These are phyloP conservation scores for Notechis scutatus DNA, from an alignment of 2,113 vertebrate genomes.

Conservation along the genomic window DNA sequence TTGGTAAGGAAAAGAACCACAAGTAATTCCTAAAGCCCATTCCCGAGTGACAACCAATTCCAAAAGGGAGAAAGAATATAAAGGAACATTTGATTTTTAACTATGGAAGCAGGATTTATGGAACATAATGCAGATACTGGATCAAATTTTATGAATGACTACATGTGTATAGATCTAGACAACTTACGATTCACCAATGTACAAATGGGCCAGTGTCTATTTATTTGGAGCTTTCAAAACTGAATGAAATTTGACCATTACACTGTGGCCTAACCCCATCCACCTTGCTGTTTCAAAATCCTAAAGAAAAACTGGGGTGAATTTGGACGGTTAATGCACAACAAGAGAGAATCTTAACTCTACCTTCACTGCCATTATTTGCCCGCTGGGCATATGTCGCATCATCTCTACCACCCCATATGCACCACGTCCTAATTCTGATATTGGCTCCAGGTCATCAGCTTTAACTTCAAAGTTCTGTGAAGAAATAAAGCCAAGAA, in stretches of 20 bases:
- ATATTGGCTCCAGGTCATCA: slow-evolving; percentile 93
- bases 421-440: slow-evolving; percentile 91
- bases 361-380: slow-evolving; percentile 99
- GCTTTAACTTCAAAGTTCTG: slow-evolving; percentile 98
- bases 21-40: not conserved
- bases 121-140: not conserved
- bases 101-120: not conserved
- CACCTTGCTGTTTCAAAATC: not conserved
- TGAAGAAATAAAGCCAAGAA: not conserved
- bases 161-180: not conserved
- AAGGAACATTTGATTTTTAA: not conserved
- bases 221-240: not conserved
- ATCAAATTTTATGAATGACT: not conserved
- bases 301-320: not conserved
- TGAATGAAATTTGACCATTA: not conserved
- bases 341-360: slow-evolving; percentile 5
- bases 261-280: not conserved
- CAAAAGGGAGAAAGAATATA: not conserved
- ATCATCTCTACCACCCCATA: slow-evolving; percentile 99
- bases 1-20: not conserved
- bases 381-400: slow-evolving; percentile 90
- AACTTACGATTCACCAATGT: not conserved
- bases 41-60: not conserved
- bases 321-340: not conserved
- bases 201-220: not conserved